These are phyloP conservation scores for Anolis sagrei DNA, from an alignment of 2,113 vertebrate genomes.

Conservation along the genomic window DNA sequence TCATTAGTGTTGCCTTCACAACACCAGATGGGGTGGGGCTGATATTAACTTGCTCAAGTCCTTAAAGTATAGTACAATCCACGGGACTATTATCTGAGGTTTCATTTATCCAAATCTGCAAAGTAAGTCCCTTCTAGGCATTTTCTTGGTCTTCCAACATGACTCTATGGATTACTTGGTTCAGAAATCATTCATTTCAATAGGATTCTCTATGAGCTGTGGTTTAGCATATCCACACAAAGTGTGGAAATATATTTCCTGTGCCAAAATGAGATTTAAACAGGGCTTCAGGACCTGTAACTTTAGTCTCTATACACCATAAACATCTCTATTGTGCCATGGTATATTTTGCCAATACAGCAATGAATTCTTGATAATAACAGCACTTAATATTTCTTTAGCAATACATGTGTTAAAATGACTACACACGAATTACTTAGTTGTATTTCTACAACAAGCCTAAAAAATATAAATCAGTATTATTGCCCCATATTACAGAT, in stretches of 20 bases:
- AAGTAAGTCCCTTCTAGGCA: too few species aligned
- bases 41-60: neutral
- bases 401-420: too few species aligned
- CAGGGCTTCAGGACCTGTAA: neutral
- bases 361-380: neutral
- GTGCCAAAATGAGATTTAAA: neutral
- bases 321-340: neutral
- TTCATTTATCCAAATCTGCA: too few species aligned
- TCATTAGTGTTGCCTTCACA: neutral
- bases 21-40: neutral
- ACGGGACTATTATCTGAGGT: too few species aligned
- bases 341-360: neutral
- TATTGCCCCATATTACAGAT: neutral
- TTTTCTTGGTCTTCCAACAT: too few species aligned
- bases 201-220: too few species aligned
- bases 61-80: neutral
- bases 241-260: neutral
- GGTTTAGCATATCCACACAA: too few species aligned
- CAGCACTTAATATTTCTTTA: neutral
- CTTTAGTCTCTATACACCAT: neutral
- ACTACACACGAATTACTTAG: neutral
- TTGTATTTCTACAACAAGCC: neutral
- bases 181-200: too few species aligned
- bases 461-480: neutral
- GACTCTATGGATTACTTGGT: too few species aligned